These are phyloP conservation scores for Labia minor DNA, from an alignment of 2,888 invertebrate genomes.

Conservation along the genomic window DNA sequence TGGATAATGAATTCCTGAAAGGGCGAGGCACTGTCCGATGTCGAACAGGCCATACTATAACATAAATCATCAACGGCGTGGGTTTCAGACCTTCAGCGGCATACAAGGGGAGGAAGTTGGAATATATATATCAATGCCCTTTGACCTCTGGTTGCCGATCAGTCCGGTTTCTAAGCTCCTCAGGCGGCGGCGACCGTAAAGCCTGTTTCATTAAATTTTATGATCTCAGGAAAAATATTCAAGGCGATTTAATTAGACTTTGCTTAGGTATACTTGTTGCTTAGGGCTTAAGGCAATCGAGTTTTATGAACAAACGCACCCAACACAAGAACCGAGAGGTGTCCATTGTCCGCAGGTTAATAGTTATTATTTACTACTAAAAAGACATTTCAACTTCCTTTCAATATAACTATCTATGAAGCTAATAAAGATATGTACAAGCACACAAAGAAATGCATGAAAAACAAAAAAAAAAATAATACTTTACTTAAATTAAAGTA, in stretches of 20 bases:
- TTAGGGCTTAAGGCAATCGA: conserved; percentile 7
- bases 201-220: conserved; percentile 13
- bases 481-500: no score
- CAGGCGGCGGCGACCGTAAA: conserved; percentile 8
- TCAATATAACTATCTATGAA: no score
- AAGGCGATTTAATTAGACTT: conserved; percentile 13
- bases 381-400: neutral
- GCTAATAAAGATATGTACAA: no score
- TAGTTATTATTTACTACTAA: neutral
- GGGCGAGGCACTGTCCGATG: neutral
- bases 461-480: no score
- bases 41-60: neutral
- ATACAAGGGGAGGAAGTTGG: neutral
- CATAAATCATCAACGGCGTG: no score
- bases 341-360: neutral
- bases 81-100: no score
- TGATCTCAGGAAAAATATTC: conserved; percentile 13
- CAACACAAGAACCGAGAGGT: conserved; percentile 2
- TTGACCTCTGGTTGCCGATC: neutral
- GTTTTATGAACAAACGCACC: neutral
- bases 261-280: conserved; percentile 1
- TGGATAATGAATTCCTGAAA: neutral
- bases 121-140: conserved; percentile 1
- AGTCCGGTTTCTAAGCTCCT: conserved; percentile 8
- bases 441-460: no score